phyloP scores from a whole-genome alignment of 2,888 invertebrate species.

The Dexiosoma caninum region DNA sequence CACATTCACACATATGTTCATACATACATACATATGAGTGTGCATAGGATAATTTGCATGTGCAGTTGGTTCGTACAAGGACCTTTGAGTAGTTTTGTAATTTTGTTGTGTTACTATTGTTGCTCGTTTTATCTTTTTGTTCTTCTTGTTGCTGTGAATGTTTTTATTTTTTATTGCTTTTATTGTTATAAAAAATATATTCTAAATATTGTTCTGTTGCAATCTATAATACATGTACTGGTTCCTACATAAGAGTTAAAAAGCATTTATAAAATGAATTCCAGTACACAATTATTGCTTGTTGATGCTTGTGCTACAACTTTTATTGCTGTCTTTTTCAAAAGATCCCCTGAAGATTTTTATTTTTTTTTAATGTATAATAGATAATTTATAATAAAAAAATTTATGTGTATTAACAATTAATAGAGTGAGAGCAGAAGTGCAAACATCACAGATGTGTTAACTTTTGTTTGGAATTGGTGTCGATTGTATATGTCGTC shows the following conservation, averaged over 20 bases:
- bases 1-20: too few species aligned
- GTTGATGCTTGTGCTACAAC: constrained; percentile 28
- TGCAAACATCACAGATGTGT: background rate
- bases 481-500: too few species aligned
- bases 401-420: background rate
- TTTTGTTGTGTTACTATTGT: constrained; percentile 23
- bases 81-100: constrained; percentile 30
- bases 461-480: too few species aligned
- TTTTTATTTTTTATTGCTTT: constrained; percentile 6
- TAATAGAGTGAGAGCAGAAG: background rate
- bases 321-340: constrained; percentile 16
- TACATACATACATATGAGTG: too few species aligned
- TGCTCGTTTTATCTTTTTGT: constrained; percentile 5
- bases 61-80: constrained; percentile 39
- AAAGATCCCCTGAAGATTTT: constrained; percentile 10
- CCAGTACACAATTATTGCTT: background rate
- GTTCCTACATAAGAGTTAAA: background rate
- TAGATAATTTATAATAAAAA: constrained; percentile 42
- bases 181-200: constrained; percentile 32
- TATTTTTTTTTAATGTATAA: constrained; percentile 21
- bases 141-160: constrained; percentile 27
- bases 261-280: constrained; percentile 16
- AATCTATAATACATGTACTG: constrained; percentile 5
- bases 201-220: constrained; percentile 41
- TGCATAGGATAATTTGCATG: background rate